A percentile compares a stretch with the other conserved stretches of the same genome.
Conservation (phyloP, 2,797 vertebrate species). For the Chelon labrosus region DNA sequence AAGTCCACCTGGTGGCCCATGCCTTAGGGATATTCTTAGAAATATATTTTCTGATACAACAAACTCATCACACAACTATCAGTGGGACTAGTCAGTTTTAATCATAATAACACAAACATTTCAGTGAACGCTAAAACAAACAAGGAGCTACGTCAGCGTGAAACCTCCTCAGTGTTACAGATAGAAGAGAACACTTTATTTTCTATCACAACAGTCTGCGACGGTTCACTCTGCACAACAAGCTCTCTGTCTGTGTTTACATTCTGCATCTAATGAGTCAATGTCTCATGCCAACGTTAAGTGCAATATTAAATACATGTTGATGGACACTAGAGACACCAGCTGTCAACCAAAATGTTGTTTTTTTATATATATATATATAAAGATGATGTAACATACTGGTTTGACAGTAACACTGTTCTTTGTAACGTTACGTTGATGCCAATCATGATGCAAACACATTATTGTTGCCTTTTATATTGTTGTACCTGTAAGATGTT, state of each 20-base stretch:
- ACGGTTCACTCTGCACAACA: constrained; percentile 37
- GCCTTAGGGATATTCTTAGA: constrained; percentile 14
- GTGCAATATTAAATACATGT: constrained; percentile 77
- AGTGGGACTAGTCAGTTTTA: constrained; percentile 8
- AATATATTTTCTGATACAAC: constrained; percentile 30
- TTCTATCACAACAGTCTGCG: constrained; percentile 23
- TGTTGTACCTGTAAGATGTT: constrained; percentile 40
- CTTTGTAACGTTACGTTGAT: constrained; percentile 50
- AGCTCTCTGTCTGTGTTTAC: constrained; percentile 65
- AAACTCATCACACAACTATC: constrained; percentile 14
- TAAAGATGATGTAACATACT: constrained; percentile 56
- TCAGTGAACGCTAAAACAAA: constrained; percentile 51
- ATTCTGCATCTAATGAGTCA: constrained; percentile 25
- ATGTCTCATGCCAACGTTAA: constrained; percentile 62
- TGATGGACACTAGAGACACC: constrained; percentile 53
- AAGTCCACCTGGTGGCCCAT: constrained; percentile 11
- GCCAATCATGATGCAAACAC: constrained; percentile 67
- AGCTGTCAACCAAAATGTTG: constrained; percentile 77
- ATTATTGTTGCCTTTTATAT: constrained; percentile 69
- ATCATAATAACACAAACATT: constrained; percentile 16
- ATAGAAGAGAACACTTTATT: constrained; percentile 6
- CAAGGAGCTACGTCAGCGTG: constrained; percentile 17
- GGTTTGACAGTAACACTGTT: constrained; percentile 55
- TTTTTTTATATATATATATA: background rate
- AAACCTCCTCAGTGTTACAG: constrained; percentile 13